Conservation (phyloP, 2,888 invertebrate genomes). For the Brachylomia viminalis region DNA sequence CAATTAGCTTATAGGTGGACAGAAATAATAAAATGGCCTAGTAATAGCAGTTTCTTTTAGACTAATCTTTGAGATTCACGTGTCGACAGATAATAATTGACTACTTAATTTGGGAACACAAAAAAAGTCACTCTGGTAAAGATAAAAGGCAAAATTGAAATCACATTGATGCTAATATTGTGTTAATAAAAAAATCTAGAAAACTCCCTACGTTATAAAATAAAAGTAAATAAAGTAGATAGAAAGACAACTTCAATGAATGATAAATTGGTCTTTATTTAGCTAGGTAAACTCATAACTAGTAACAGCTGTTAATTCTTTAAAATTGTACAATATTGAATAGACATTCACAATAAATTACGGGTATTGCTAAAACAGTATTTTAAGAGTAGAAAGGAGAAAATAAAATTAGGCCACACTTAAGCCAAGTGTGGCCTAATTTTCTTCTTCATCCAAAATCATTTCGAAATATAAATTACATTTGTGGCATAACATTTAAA, state of each 20-base stretch:
- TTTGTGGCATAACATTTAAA: not conserved
- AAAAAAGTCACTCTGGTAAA: not conserved
- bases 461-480: not conserved
- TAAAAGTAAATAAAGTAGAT: not conserved
- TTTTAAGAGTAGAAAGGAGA: not conserved
- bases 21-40: not conserved
- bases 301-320: constrained; percentile 67
- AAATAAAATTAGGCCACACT: constrained; percentile 22
- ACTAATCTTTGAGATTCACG: too few relatives aligned
- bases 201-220: not conserved
- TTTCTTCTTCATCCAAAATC: constrained; percentile 7
- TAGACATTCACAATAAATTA: constrained; percentile 9
- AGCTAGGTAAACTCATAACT: constrained; percentile 78
- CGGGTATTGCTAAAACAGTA: constrained; percentile 2
- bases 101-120: not conserved
- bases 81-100: not conserved
- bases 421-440: too few relatives aligned
- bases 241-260: constrained; percentile 55
- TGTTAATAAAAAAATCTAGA: not conserved
- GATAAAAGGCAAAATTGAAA: not conserved
- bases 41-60: not conserved
- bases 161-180: too few relatives aligned
- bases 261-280: constrained; percentile 89
- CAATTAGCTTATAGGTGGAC: not conserved
- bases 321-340: constrained; percentile 43